phyloP scores from a whole-genome alignment of 2,888 invertebrate species.

The Pandemis heparana region DNA sequence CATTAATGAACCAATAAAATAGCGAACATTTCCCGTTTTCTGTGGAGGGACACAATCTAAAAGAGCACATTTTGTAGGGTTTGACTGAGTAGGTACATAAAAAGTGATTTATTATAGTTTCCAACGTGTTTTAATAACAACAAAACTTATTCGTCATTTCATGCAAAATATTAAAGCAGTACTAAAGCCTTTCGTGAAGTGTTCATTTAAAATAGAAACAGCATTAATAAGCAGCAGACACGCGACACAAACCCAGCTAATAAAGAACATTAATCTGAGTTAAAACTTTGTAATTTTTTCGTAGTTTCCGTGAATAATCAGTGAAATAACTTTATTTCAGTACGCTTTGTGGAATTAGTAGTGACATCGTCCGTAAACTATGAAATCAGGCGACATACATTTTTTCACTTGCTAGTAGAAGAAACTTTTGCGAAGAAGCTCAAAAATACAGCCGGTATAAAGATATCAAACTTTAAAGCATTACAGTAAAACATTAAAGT shows the following conservation, averaged over 20 bases:
- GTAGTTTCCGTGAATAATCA: conserved; percentile 11
- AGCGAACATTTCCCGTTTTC: neutral
- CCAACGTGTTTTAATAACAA: conserved; percentile 1
- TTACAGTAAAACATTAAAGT: too few relatives aligned
- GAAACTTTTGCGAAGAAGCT: neutral
- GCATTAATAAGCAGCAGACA: conserved; percentile 34
- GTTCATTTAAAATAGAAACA: conserved; percentile 27
- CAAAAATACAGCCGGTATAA: too few relatives aligned
- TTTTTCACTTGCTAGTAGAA: neutral
- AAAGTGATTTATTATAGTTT: neutral
- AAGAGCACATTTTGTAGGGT: neutral
- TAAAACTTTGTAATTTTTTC: conserved; percentile 25
- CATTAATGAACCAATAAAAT: neutral
- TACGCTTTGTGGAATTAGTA: conserved; percentile 4
- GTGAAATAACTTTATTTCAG: conserved; percentile 8
- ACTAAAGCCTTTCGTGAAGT: conserved; percentile 32
- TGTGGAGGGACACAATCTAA: neutral
- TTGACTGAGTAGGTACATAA: neutral
- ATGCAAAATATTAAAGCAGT: conserved; percentile 20
- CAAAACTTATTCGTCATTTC: conserved; percentile 5
- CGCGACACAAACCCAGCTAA: conserved; percentile 23
- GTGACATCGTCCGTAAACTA: conserved; percentile 18
- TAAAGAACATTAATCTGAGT: conserved; percentile 33
- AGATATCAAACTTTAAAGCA: too few relatives aligned
- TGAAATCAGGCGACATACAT: neutral